Conservation (phyloP, 1,140 invertebrate genomes). For the Parasteatoda tepidariorum region DNA sequence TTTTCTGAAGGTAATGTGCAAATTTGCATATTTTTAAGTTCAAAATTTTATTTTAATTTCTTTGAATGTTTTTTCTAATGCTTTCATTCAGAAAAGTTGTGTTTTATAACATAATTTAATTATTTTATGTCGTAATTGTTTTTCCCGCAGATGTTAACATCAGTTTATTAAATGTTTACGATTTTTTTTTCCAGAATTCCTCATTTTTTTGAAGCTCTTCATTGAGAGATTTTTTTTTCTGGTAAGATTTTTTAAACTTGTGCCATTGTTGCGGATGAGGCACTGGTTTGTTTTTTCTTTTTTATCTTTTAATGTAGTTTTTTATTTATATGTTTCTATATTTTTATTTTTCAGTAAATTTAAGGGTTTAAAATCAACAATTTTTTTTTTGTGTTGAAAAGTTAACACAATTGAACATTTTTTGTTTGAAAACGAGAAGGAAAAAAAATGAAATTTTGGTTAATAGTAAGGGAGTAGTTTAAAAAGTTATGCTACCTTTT, state of each 20-base stretch:
- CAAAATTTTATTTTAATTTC: no score
- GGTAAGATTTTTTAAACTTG: slow-evolving; percentile 52
- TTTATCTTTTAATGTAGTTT: slow-evolving; percentile 36
- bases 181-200: slow-evolving; percentile 61
- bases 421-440: background rate
- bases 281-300: slow-evolving; percentile 58
- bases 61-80: no score
- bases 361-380: background rate
- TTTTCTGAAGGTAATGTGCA: no score
- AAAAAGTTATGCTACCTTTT: no score
- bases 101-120: no score
- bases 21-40: no score
- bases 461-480: no score
- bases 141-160: slow-evolving; percentile 8
- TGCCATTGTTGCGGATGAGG: slow-evolving; percentile 11
- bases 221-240: slow-evolving; percentile 60
- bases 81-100: no score
- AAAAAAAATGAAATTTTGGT: background rate
- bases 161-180: slow-evolving; percentile 56
- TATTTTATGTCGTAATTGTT: slow-evolving; percentile 35
- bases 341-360: background rate
- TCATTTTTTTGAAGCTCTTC: slow-evolving; percentile 61
- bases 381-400: background rate
- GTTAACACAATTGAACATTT: background rate
- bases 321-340: slow-evolving; percentile 5